phyloP scores from a whole-genome alignment of 1,140 invertebrate genomes.

The Aricia agestis region DNA sequence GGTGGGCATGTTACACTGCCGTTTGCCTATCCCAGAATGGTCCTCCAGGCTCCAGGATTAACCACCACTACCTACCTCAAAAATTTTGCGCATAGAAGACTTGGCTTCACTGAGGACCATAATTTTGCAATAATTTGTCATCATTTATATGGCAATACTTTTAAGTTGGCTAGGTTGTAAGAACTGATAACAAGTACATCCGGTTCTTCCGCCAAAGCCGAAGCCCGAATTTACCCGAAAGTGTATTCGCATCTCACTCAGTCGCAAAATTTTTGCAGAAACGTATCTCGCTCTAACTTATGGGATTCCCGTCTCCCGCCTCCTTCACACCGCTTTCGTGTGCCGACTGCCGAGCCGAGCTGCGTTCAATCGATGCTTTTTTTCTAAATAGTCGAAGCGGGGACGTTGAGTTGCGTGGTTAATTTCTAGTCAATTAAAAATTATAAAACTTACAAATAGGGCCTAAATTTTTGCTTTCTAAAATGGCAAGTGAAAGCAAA shows the following conservation, averaged over 20 bases:
- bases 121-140: too few relatives aligned
- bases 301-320: constrained; percentile 37
- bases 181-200: constrained; percentile 48
- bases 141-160: constrained; percentile 27
- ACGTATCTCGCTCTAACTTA: constrained; percentile 44
- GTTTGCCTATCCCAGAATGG: too few relatives aligned
- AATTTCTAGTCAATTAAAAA: constrained; percentile 66
- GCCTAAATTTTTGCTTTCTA: constrained; percentile 41
- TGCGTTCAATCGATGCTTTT: constrained; percentile 67
- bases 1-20: too few relatives aligned
- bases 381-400: constrained; percentile 54
- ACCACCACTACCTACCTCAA: too few relatives aligned
- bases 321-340: constrained; percentile 46
- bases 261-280: constrained; percentile 36
- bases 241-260: constrained; percentile 37
- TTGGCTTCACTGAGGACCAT: too few relatives aligned
- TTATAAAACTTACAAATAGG: constrained; percentile 45
- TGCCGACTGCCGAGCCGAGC: too few relatives aligned
- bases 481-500: constrained; percentile 66
- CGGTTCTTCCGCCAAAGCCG: constrained; percentile 41
- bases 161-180: constrained; percentile 42
- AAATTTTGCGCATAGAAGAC: too few relatives aligned
- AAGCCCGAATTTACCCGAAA: not conserved
- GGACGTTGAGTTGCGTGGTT: constrained; percentile 58
- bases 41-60: too few relatives aligned